Evolutionary conservation across 2,888 invertebrate species (phyloP), one percentile per base, ranked within the genome.

Genomic region (Trypoxylon attenuatum): DNA sequence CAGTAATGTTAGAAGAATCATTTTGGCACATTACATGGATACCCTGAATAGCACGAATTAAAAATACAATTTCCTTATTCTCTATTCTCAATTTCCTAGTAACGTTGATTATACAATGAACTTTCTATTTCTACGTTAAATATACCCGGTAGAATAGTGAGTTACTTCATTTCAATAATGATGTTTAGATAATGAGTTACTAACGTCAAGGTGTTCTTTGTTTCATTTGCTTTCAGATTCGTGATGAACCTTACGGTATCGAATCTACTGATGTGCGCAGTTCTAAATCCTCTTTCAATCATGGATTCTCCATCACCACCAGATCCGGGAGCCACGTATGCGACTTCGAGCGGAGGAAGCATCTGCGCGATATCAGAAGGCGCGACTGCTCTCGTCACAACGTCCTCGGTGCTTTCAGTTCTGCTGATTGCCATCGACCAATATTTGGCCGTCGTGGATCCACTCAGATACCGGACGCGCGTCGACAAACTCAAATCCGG

Each of bases 401-500:
- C 91, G 0, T 90, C 91, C 0, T 91, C 91, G 47, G 89, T 92
- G 42, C 87, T 92, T 56, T 91, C 92, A 50, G 89, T 92, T 4
- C 87, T 92, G 5, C 87, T 91, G 29, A 91, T 92, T 70, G 91
- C 91, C 5, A 84, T 92, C 54, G 92, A 92, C 80, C 90, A 92
- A 76, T 92, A 91, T 81, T 90, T 90, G 71, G 92, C 92, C 0
- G 91, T 92, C 6, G 90, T 91, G 42, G 91, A 91, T 65, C 91
- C 92, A 0, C 83, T 92, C 29, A 88, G 91, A 38, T 92, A 92
- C 79, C 90, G 91, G 64, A 89, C 90, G 61, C 88, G 89, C 60
- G 88, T 90, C 65, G 89, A 89, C 82, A 89, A 88, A 62, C 83
- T 88, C 47, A 87, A 89, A 63, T 89, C 89, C 33, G 87, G 84